Base-by-base conservation (phyloP, 2,113 vertebrate genomes). In the Toxostoma redivivum region DNA sequence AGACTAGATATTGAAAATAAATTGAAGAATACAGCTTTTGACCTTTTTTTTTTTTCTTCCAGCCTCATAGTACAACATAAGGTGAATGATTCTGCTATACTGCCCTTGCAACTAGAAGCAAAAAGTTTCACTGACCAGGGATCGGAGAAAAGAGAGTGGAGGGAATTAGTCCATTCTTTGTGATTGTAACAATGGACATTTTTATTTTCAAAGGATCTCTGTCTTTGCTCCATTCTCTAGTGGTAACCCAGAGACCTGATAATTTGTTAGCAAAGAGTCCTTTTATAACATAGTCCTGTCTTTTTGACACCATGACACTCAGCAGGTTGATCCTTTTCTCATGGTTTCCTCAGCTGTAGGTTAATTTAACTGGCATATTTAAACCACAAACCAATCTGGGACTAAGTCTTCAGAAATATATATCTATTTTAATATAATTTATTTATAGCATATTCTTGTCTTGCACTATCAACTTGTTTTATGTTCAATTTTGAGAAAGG, bases 161-260 rank as follows among this genome's bases (percentile, higher is more conserved):
- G 44, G 48, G 57, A 96, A 86, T 88, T 86, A 86, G 60, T 81
- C 20, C 48, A 45, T 73, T 91, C 60, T 95, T 90, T 94, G 79
- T 86, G 56, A 76, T 13, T 62, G 30, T 42, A 92, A 79, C 67
- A 91, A 62, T 25, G 11, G 27, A 16, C 38, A 76, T 38, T 94
- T 92, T 78, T 84, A 71, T 86, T 90, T 92, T 74, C 70, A 91
- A 51, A 79, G 38, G 20, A 58, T 72, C 44, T 88, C 23, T 78
- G 64, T 33, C 44, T 88, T 90, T 84, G n/a, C 69, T 81, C 22
- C 21, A 61, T 86, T 87, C 30, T 78, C 20, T 54, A 58, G 22
- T 62, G 21, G 51, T 71, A 91, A 94, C 69, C 40, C 45, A 77
- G 76, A 84, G 77, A 71, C 54, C 37, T 84, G 53, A 64, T 65